A percentile compares a stretch with the other conserved stretches of the same genome.
phyloP scores from a whole-genome alignment of 2,888 invertebrate species.

The Alcis repandata region DNA sequence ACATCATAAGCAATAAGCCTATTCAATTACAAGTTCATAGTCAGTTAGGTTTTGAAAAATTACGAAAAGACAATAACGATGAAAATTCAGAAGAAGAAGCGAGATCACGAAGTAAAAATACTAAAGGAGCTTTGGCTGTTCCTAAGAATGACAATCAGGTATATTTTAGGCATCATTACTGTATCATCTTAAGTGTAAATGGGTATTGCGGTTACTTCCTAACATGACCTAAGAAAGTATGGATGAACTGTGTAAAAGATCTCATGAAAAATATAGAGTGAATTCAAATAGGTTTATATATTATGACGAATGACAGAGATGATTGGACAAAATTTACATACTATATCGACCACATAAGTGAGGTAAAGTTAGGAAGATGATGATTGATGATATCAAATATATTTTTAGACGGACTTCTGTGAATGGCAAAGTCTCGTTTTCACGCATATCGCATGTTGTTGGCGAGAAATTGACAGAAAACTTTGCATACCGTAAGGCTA shows the following conservation, averaged over 20 bases:
- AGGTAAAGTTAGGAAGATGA: no score
- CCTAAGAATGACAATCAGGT: conserved; percentile 40
- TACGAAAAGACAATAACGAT: conserved; percentile 3
- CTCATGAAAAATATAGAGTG: no score
- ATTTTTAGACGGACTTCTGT: no score
- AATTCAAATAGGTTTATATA: no score
- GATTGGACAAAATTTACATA: no score
- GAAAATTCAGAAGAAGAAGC: neutral
- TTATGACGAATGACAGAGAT: no score
- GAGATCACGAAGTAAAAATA: neutral
- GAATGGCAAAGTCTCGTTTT: neutral
- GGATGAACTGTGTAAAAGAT: no score
- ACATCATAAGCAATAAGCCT: conserved; percentile 52
- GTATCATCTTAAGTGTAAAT: no score
- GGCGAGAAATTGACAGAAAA: neutral
- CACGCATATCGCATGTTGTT: neutral
- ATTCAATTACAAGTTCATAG: conserved; percentile 47
- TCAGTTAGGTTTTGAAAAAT: conserved; percentile 20
- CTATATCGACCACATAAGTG: no score
- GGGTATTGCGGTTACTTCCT: no score
- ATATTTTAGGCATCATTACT: neutral
- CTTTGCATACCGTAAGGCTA: neutral
- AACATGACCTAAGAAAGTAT: no score
- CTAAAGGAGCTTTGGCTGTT: conserved; percentile 41
- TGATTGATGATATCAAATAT: no score